phyloP scores from a whole-genome alignment of 2,888 invertebrate genomes.

The Zootermopsis nevadensis region DNA sequence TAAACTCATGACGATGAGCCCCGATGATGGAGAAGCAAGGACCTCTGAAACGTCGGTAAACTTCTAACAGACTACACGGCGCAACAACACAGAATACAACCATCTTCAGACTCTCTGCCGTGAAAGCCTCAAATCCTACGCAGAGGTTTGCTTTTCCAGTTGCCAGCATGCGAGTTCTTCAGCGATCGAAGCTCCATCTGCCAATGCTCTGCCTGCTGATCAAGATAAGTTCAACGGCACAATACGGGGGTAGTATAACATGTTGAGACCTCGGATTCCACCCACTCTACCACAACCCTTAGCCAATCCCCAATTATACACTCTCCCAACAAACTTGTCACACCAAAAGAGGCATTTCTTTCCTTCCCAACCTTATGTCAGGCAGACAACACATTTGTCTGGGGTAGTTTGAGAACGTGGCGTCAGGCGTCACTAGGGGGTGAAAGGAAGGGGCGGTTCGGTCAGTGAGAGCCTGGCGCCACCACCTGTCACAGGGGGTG shows the following conservation, averaged over 20 bases:
- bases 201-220: not conserved
- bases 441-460: slow-evolving; percentile 42
- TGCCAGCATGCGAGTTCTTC: not conserved
- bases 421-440: slow-evolving; percentile 34
- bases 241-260: slow-evolving; percentile 16
- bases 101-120: no score
- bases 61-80: no score
- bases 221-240: slow-evolving; percentile 15
- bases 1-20: no score
- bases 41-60: no score
- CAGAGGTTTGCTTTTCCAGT: no score
- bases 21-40: no score
- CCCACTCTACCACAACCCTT: slow-evolving; percentile 2
- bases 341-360: slow-evolving; percentile 29
- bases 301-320: slow-evolving; percentile 39
- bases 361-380: not conserved
- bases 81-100: no score
- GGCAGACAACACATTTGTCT: slow-evolving; percentile 41
- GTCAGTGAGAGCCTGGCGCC: slow-evolving; percentile 41
- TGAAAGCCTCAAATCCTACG: no score
- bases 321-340: slow-evolving; percentile 40
- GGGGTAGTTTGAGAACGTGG: slow-evolving; percentile 19
- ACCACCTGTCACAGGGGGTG: slow-evolving; percentile 42
- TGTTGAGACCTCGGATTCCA: slow-evolving; percentile 21
- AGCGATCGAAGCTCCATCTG: not conserved